Conservation (phyloP, 2,888 invertebrate genomes). For the Drosophila stalkeri region DNA sequence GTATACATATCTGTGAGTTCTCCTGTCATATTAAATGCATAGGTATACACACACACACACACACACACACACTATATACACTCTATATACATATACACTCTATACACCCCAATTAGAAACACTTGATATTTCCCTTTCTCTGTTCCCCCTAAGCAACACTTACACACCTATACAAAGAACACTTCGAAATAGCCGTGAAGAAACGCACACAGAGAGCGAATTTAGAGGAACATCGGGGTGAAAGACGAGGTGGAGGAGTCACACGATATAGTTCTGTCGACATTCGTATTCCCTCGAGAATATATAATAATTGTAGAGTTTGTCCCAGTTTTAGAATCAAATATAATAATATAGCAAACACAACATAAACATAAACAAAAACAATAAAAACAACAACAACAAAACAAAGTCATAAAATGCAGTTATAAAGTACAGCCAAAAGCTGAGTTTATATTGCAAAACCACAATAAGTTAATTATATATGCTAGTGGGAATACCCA, state of each 20-base stretch:
- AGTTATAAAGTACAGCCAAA: slow-evolving; percentile 11
- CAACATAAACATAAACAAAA: neutral
- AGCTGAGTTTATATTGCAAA: slow-evolving; percentile 20
- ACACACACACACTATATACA: neutral
- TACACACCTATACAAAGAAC: neutral
- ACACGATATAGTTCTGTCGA: neutral
- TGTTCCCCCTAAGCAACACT: neutral
- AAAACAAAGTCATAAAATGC: slow-evolving; percentile 21
- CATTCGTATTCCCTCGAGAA: neutral
- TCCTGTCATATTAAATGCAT: slow-evolving; percentile 9
- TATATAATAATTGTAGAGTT: neutral
- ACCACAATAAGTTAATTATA: slow-evolving; percentile 23
- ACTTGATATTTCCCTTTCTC: neutral
- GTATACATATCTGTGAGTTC: slow-evolving; percentile 53
- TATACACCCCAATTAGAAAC: neutral
- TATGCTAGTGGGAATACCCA: slow-evolving; percentile 17
- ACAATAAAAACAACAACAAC: too few species aligned
- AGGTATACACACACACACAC: neutral
- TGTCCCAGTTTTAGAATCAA: neutral
- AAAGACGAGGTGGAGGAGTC: neutral
- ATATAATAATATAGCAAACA: neutral
- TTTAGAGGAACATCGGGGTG: neutral
- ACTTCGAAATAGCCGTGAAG: slow-evolving; percentile 1
- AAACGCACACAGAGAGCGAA: slow-evolving; percentile 1
- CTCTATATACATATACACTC: neutral